Evolutionary conservation across 2,888 invertebrate species (phyloP), one percentile per base, ranked within the genome.

Genomic region (Aporophyla nigra): DNA sequence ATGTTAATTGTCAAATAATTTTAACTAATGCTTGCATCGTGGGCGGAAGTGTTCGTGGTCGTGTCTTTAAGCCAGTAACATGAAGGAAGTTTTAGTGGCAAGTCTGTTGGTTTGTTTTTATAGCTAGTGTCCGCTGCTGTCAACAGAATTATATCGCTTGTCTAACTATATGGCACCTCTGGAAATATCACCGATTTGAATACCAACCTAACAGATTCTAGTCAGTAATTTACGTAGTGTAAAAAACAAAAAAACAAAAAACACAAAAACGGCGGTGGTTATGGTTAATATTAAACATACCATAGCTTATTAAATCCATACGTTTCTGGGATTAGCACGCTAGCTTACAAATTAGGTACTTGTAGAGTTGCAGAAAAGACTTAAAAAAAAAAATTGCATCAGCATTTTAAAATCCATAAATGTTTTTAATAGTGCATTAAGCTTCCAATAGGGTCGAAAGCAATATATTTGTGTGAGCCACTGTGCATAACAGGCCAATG

Each of bases 1-100:
- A 63, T 83, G 33, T 46, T 83, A 75, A 71, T 83, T 59, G 43
- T 51, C 56, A 65, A 78, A 70, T 63, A 59, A 76, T 71, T 53
- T 65, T 53, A 21, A 43, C 14, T 24, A 51, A 73, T 59, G 21
- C 43, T 43, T 16, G 46, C 21, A 9, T 24, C 66, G 84, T 84
- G 66, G 79, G 80, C 62, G 76, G 54, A n/a, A 51, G 63, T 70
- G 0, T 63, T 43, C 54, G 53, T 43, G 59, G 14, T 49, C 51
- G n/a, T 56, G 59, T 70, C 27, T 68, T 24, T 66, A 53, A 43
- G 62, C 21, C 43, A 51, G 40, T 19, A 62, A n/a, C 51, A 53
- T 65, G 16, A 27, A 80, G 69, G 71, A 70, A 71, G 58, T 53
- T 62, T 76, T 69, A 66, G 33, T 46, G 62, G 61, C 46, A 71